Evolutionary conservation across 2,113 vertebrate genomes (phyloP), one percentile per base, ranked within the genome.

Genomic region (Microtus ochrogaster): DNA sequence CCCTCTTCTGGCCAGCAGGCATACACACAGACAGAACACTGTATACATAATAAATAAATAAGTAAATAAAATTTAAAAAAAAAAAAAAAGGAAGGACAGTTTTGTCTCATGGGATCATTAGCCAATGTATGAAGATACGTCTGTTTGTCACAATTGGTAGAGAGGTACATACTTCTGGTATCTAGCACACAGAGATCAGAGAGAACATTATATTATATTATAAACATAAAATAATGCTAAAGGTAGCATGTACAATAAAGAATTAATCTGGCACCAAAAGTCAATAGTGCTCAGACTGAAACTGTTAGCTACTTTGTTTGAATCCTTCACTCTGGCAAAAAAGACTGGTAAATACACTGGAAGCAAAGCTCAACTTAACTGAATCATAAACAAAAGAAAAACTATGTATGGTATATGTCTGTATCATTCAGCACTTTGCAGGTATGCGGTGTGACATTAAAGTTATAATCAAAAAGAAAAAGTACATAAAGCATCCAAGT

Each of bases 341-440:
- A 30, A 91, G 73, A 94, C 9, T 47, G 73, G 39, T 76, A 94
- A 72, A 49, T 49, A 84, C 8, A 88, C 2, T 9, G 84, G 66
- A 85, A 90, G 77, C 33, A 26, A 44, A 55, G 24, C 16, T 89
- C 85, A 91, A 73, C 47, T 68, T 49, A 90, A 92, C 85, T 47
- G 30, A 63, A 91, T 66, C 84, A 83, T n/a, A 14, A 78, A 30
- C 36, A 95, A 91, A 81, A 91, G 33, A 72, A 84, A 87, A 85
- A 76, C 47, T 88, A 61, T 4, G 22, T 36, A 90, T 91, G n/a
- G 39, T 17, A 30, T 63, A 9, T 65, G 68, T 84, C 61, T 49
- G 1, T 44, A n/a, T 66, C 66, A 86, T 33, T 61, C 10, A 78
- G 36, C 30, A 47, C 7, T 89, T 41, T 61, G 33, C 70, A 65